Conservation (phyloP, 2,113 vertebrate species). For the Zosterops borbonicus region DNA sequence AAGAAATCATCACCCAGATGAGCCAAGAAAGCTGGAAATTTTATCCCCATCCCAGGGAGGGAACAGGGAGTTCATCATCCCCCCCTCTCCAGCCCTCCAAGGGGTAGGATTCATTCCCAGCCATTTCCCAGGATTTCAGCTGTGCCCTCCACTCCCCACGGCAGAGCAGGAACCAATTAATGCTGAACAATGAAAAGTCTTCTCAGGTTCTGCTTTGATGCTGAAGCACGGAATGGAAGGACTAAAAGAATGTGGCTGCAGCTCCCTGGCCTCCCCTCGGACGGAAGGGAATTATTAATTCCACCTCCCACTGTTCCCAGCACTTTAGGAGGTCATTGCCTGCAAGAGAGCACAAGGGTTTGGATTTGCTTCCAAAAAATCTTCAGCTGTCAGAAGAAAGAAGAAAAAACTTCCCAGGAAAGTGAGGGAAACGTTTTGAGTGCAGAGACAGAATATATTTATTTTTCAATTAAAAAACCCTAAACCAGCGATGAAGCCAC, state of each 20-base stretch:
- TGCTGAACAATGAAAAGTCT: background rate
- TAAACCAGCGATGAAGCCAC: background rate
- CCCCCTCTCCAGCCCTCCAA: fast-evolving
- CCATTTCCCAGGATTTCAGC: background rate
- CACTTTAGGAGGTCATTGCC: background rate
- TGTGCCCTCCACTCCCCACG: fast-evolving
- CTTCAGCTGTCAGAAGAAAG: background rate
- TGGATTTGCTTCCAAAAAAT: background rate
- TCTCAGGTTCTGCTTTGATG: background rate
- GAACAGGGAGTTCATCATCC: fast-evolving
- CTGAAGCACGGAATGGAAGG: fast-evolving
- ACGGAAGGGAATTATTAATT: conserved; percentile 33
- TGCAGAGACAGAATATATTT: background rate
- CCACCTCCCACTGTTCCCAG: background rate
- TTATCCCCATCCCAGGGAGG: fast-evolving
- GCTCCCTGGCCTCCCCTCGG: background rate
- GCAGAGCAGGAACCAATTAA: background rate
- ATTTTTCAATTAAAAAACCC: background rate
- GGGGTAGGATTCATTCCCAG: background rate
- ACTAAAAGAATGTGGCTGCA: background rate
- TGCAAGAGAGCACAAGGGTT: background rate
- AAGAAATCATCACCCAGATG: background rate
- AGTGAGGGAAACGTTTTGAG: background rate
- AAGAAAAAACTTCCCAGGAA: conserved; percentile 3
- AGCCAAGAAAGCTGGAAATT: fast-evolving